phyloP scores from a whole-genome alignment of 2,888 invertebrate species.

The Acleris sparsana region DNA sequence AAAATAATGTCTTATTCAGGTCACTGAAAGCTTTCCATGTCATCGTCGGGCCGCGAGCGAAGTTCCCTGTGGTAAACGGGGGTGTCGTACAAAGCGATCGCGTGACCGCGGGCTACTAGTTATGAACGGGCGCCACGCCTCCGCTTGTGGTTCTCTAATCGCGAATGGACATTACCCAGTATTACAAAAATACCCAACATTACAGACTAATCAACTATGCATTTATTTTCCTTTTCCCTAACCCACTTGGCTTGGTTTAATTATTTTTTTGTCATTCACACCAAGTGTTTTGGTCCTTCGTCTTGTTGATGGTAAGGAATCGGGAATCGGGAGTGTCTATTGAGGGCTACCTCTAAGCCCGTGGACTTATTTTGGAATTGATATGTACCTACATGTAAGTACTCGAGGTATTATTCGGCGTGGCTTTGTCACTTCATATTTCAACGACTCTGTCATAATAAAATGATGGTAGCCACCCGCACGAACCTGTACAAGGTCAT shows the following conservation, averaged over 20 bases:
- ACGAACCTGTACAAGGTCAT: too few species aligned
- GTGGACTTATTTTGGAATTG: too few species aligned
- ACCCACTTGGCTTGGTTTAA: slow-evolving; percentile 5
- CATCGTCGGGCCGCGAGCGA: slow-evolving; percentile 13
- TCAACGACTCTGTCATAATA: too few species aligned
- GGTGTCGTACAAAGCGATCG: slow-evolving; percentile 16
- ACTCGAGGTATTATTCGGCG: too few species aligned
- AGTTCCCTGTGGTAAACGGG: slow-evolving; percentile 28
- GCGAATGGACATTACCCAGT: slow-evolving; percentile 19
- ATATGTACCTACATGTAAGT: too few species aligned
- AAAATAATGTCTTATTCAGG: neutral
- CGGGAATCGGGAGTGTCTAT: too few species aligned
- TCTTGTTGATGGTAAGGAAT: too few species aligned
- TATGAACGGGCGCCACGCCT: slow-evolving; percentile 35
- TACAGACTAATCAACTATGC: slow-evolving; percentile 21
- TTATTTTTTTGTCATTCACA: too few species aligned
- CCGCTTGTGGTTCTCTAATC: slow-evolving; percentile 22
- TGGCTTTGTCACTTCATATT: too few species aligned
- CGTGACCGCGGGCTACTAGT: slow-evolving; percentile 25
- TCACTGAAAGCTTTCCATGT: neutral
- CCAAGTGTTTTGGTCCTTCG: too few species aligned
- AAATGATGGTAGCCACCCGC: too few species aligned
- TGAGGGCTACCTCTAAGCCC: too few species aligned
- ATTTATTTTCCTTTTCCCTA: slow-evolving; percentile 10
- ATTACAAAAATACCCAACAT: slow-evolving; percentile 17